phyloP scores from a whole-genome alignment of 2,797 vertebrate species.

The Lutjanus campechanus region DNA sequence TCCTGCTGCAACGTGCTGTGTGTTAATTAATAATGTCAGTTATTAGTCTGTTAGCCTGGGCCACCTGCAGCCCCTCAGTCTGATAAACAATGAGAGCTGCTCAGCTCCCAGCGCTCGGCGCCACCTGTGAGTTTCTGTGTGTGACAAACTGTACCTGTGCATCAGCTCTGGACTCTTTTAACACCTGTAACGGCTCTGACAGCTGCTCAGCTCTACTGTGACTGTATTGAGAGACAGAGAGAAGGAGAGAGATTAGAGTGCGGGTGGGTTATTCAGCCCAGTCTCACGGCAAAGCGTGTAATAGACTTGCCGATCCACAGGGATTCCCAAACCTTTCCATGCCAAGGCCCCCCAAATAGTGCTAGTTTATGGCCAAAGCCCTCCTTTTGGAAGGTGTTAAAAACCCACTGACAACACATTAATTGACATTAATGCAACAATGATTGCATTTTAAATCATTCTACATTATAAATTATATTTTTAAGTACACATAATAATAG shows the following conservation, averaged over 20 bases:
- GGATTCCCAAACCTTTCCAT: too few relatives aligned
- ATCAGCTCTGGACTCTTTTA: constrained; percentile 52
- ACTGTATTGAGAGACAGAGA: constrained; percentile 6
- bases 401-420: too few relatives aligned
- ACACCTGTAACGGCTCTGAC: constrained; percentile 59
- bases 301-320: too few relatives aligned
- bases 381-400: too few relatives aligned
- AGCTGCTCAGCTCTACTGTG: constrained; percentile 52
- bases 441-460: too few relatives aligned
- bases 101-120: constrained; percentile 32
- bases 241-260: background rate
- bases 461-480: too few relatives aligned
- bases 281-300: too few relatives aligned
- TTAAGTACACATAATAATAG: too few relatives aligned
- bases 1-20: background rate
- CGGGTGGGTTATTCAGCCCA: background rate
- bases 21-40: constrained; percentile 54
- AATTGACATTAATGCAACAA: too few relatives aligned
- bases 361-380: too few relatives aligned
- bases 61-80: constrained; percentile 62
- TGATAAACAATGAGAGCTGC: constrained; percentile 55
- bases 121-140: constrained; percentile 48
- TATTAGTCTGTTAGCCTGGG: constrained; percentile 23
- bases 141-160: constrained; percentile 53
- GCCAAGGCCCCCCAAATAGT: too few relatives aligned